These are phyloP conservation scores for Paratilapia polleni DNA, from an alignment of 2,113 vertebrate species.

Conservation along the genomic window DNA sequence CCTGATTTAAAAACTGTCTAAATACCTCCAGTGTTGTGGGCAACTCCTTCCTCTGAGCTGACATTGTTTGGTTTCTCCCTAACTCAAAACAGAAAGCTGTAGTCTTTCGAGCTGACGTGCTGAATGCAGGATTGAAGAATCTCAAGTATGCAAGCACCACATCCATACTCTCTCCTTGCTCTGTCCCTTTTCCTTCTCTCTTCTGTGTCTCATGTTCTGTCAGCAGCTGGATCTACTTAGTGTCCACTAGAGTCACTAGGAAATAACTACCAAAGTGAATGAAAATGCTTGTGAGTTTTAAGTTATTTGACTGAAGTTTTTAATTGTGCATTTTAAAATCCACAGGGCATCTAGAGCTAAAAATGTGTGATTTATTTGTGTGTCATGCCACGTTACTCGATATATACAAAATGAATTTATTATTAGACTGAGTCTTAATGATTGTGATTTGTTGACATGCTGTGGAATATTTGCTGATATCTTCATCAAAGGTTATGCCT, in stretches of 20 bases:
- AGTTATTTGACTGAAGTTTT: background rate
- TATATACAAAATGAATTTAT: too few relatives aligned
- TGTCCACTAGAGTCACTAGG: background rate
- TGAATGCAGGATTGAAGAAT: constrained; percentile 67
- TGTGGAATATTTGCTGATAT: background rate
- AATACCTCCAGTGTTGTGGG: constrained; percentile 47
- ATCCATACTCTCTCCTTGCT: constrained; percentile 38
- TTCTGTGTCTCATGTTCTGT: constrained; percentile 4
- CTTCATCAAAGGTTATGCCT: background rate
- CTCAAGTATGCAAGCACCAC: constrained; percentile 60
- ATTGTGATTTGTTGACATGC: background rate
- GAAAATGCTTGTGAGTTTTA: background rate
- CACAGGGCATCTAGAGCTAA: too few relatives aligned
- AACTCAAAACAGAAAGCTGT: constrained; percentile 64
- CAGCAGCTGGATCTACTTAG: constrained; percentile 43
- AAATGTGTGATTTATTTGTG: too few relatives aligned
- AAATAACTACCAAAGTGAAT: background rate
- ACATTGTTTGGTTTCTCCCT: constrained; percentile 70
- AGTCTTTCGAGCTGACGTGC: constrained; percentile 51
- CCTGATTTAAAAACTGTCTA: background rate
- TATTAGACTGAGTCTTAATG: background rate
- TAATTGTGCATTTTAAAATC: background rate
- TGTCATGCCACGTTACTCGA: background rate
- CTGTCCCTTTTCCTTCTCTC: constrained; percentile 21
- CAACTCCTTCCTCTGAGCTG: constrained; percentile 36